Evolutionary conservation across 2,888 invertebrate species (phyloP).

Genomic region (Drosophila algonquin): DNA sequence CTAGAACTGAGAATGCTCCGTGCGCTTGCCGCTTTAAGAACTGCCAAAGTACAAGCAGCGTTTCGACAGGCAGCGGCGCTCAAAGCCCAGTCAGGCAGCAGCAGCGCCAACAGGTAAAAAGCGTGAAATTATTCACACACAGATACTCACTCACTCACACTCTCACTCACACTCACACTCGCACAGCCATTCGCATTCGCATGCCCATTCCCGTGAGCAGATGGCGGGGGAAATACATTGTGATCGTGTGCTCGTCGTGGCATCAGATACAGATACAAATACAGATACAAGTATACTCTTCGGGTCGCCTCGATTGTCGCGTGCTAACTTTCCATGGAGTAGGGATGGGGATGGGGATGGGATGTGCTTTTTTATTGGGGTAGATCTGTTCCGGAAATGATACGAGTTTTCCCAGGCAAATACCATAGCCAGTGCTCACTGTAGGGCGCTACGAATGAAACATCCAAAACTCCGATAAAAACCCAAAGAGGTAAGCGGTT

Average conservation of each 20-base stretch:
- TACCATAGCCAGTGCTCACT: neutral
- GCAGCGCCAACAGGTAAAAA: slow-evolving; percentile 46
- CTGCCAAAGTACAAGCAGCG: slow-evolving; percentile 50
- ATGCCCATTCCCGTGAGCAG: slow-evolving; percentile 2
- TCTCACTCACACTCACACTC: slow-evolving; percentile 17
- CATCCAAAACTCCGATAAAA: neutral
- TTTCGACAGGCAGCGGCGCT: slow-evolving; percentile 14
- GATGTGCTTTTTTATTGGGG: neutral
- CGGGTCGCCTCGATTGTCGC: neutral
- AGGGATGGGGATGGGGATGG: neutral
- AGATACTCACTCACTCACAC: slow-evolving; percentile 7
- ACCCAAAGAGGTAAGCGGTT: neutral
- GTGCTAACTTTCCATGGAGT: neutral
- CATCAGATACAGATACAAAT: neutral
- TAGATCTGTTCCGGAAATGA: too few relatives aligned
- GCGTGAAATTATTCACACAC: slow-evolving; percentile 51
- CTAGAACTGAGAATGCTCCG: slow-evolving; percentile 61
- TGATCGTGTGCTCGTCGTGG: slow-evolving; percentile 25
- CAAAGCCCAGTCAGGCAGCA: slow-evolving; percentile 11
- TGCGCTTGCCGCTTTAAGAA: slow-evolving; percentile 69
- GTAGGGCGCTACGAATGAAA: neutral
- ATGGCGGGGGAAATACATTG: slow-evolving; percentile 20
- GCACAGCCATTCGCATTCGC: slow-evolving; percentile 7
- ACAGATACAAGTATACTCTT: neutral
- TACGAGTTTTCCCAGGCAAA: neutral